A percentile compares a stretch with the other conserved stretches of the same genome.
Evolutionary conservation across 2,888 invertebrate genomes (phyloP).

Genomic region (Odontomyia ornata): DNA sequence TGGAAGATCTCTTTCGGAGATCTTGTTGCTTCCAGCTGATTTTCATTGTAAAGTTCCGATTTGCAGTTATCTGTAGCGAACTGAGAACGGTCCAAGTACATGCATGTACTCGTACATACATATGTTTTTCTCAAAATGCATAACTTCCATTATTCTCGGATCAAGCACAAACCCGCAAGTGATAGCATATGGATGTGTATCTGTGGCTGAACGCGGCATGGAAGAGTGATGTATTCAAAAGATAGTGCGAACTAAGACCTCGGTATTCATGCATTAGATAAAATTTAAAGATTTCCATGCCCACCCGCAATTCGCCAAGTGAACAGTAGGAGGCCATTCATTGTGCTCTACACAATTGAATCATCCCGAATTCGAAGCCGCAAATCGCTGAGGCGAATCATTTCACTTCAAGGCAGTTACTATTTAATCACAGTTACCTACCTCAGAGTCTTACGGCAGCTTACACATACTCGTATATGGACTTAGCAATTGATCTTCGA

Average conservation of each 20-base stretch:
- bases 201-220: too few species aligned
- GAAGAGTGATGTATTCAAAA: too few species aligned
- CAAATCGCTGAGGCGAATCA: slow-evolving; percentile 7
- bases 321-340: slow-evolving; percentile 16
- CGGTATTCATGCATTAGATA: too few species aligned
- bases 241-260: too few species aligned
- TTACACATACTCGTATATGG: too few species aligned
- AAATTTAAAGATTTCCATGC: background rate
- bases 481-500: slow-evolving; percentile 21
- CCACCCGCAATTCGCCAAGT: slow-evolving; percentile 28
- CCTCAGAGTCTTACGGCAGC: background rate
- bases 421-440: background rate
- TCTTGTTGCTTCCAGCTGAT: background rate
- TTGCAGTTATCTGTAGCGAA: too few species aligned
- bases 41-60: background rate
- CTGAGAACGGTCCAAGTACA: too few species aligned
- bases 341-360: slow-evolving; percentile 14
- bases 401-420: background rate
- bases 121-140: too few species aligned
- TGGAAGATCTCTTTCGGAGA: background rate
- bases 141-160: too few species aligned
- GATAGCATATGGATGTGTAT: too few species aligned
- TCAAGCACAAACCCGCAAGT: too few species aligned
- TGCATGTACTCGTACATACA: too few species aligned
- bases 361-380: background rate